A percentile compares a stretch with the other conserved stretches of the same genome.
Conservation (phyloP, 1,140 invertebrate genomes). For the Drosophila takahashii region DNA sequence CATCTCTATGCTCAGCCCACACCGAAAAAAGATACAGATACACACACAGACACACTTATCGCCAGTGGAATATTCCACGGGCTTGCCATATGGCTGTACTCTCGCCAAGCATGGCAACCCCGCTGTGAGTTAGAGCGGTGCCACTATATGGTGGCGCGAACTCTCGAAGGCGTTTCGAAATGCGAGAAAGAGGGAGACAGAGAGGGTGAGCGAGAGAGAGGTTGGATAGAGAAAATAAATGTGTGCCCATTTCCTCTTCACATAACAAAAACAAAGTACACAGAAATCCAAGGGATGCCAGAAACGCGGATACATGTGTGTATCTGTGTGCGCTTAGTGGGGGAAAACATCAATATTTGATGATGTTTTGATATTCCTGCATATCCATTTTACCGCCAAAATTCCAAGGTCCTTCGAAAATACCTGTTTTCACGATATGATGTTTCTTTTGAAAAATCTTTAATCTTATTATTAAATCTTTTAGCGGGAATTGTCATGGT, state of each 20-base stretch:
- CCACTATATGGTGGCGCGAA: constrained; percentile 20
- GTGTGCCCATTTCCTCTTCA: constrained; percentile 42
- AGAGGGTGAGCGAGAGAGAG: not conserved
- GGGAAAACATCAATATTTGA: constrained; percentile 29
- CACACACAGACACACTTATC: constrained; percentile 17
- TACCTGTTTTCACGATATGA: not conserved
- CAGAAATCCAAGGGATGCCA: constrained; percentile 40
- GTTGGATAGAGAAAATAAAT: constrained; percentile 26
- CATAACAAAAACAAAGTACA: constrained; percentile 20
- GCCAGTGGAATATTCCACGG: constrained; percentile 72
- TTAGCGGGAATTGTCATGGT: not conserved
- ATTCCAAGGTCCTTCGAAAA: not conserved
- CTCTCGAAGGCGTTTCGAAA: constrained; percentile 26
- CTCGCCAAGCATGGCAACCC: constrained; percentile 58
- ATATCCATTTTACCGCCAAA: constrained; percentile 22
- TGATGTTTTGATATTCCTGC: constrained; percentile 13
- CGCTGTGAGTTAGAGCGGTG: constrained; percentile 48
- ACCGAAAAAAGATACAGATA: constrained; percentile 4
- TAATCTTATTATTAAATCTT: not conserved
- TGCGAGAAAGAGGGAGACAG: constrained; percentile 14
- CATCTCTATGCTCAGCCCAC: constrained; percentile 50
- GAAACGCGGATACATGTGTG: constrained; percentile 15
- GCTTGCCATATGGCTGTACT: constrained; percentile 60
- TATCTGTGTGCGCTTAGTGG: not conserved
- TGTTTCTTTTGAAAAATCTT: not conserved